Evolutionary conservation across 2,797 vertebrate species (phyloP), one percentile per base, ranked within the genome.

Genomic region (Selene dorsalis): DNA sequence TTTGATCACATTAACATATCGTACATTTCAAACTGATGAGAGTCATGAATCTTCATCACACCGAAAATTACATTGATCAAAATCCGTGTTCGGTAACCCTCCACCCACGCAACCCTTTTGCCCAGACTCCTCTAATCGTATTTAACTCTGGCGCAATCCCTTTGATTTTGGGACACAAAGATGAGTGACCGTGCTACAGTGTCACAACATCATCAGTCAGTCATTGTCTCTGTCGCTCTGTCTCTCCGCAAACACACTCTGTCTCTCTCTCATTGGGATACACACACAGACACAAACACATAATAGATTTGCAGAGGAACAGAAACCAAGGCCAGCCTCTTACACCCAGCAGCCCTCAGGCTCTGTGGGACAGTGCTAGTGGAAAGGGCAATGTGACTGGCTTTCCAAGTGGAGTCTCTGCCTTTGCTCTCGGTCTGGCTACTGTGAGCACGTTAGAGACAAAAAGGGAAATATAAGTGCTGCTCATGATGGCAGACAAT

Each of bases 311-410:
- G 69, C 57, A 71, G 75, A 83, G 55, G 75, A 76, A 48, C 35
- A 20, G 69, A 85, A 75, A 72, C 38, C 83, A 74, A 87, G 81
- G 39, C 76, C 80, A 43, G 69, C 59, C 68, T 81, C 63, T 62
- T 80, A 43, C 72, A 53, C 71, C 79, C 82, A 39, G 69, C 56
- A 50, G 75, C 75, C 80, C 77, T 57, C 38, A 0, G 81, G 84
- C 84, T 75, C 61, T 69, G 68, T 76, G 64, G 65, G 74, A 62
- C 72, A 66, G 53, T 32, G 60, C 67, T 71, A 12, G 68, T 77
- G 82, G 86, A 88, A 84, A 89, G 78, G 83, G 56, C 83, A 78
- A 83, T 84, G 72, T 73, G 82, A 80, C 83, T 60, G 80, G 79
- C 73, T 82, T 69, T 81, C 41, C 18, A 68, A 82, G 72, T 58